These are phyloP conservation scores for Halichoerus grypus DNA, from an alignment of 2,113 vertebrate species.

Conservation along the genomic window DNA sequence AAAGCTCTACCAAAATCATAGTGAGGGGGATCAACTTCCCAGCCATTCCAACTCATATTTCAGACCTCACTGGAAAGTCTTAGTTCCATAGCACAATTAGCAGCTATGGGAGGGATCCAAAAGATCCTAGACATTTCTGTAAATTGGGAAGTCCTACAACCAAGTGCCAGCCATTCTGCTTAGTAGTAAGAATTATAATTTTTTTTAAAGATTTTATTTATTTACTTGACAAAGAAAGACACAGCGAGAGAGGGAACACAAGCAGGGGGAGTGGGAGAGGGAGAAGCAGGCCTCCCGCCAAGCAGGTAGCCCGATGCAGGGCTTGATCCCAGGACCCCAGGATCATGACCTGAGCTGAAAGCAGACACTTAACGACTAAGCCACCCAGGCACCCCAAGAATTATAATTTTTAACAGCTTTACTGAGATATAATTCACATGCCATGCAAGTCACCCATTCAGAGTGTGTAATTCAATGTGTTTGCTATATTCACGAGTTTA, in stretches of 20 bases:
- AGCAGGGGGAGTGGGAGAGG: no score
- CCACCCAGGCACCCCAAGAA: background rate
- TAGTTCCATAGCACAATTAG: constrained; percentile 33
- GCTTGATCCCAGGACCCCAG: no score
- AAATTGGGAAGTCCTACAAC: background rate
- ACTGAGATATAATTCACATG: constrained; percentile 10
- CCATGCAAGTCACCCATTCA: constrained; percentile 18
- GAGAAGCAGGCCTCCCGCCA: no score
- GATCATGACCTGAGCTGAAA: no score
- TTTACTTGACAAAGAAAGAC: no score
- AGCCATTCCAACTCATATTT: constrained; percentile 47
- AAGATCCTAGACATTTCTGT: constrained; percentile 36
- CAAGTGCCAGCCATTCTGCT: constrained; percentile 32
- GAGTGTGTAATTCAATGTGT: background rate
- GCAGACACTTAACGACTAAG: no score
- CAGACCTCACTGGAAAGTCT: constrained; percentile 26
- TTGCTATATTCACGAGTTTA: background rate
- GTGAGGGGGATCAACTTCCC: background rate
- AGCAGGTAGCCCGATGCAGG: no score
- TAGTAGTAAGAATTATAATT: background rate
- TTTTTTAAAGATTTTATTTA: background rate
- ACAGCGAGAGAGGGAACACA: no score
- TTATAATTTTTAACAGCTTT: constrained; percentile 31
- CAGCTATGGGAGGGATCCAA: background rate
- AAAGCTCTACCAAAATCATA: constrained; percentile 54